phyloP scores from a whole-genome alignment of 2,888 invertebrate species.

The Adelognathus sp. region DNA sequence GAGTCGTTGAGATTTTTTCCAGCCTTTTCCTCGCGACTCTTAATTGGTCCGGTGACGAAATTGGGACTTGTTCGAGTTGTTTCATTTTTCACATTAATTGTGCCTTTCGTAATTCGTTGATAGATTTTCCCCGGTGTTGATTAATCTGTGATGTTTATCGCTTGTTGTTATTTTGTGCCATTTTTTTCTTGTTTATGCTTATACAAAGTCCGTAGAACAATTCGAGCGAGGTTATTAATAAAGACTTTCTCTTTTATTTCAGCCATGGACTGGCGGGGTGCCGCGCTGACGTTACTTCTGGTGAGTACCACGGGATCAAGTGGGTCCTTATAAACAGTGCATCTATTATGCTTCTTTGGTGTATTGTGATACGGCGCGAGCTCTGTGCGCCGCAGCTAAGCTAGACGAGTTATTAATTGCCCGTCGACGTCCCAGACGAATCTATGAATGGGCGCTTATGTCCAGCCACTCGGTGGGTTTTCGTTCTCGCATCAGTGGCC shows the following conservation, averaged over 20 bases:
- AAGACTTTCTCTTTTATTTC: slow-evolving; percentile 79
- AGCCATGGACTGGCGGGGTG: slow-evolving; percentile 79
- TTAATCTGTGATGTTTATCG: not conserved
- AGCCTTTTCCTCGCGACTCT: not conserved
- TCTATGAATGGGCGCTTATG: slow-evolving; percentile 49
- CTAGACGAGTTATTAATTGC: slow-evolving; percentile 53
- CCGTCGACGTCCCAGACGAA: slow-evolving; percentile 39
- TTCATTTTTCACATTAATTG: not conserved
- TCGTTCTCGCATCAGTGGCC: not conserved
- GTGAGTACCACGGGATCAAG: slow-evolving; percentile 69
- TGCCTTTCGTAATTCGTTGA: not conserved
- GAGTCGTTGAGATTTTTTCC: not conserved
- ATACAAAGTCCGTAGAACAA: slow-evolving; percentile 13
- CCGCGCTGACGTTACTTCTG: slow-evolving; percentile 72
- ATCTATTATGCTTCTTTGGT: slow-evolving; percentile 35
- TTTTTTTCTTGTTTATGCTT: not conserved
- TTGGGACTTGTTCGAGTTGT: not conserved
- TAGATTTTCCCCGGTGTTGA: not conserved
- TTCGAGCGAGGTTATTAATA: slow-evolving; percentile 77
- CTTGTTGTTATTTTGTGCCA: not conserved
- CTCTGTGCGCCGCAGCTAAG: not conserved
- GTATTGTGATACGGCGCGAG: slow-evolving; percentile 5
- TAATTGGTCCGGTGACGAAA: not conserved
- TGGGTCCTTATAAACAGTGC: slow-evolving; percentile 22
- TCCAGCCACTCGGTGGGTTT: slow-evolving; percentile 22